These are phyloP conservation scores for Meghimatium bilineatum DNA, from an alignment of 2,888 invertebrate genomes.

Conservation along the genomic window DNA sequence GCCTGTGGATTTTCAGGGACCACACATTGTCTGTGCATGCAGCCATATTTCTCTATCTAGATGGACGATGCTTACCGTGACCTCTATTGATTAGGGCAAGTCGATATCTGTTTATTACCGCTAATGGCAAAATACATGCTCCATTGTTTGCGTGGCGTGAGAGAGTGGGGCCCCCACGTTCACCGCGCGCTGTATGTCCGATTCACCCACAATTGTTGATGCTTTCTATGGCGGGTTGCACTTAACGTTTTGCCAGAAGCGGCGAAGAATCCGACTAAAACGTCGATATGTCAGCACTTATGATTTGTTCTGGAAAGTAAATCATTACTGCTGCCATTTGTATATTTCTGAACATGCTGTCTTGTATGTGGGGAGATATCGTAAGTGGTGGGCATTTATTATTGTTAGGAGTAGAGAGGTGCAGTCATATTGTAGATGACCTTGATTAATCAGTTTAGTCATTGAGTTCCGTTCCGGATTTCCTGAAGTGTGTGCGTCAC, in stretches of 20 bases:
- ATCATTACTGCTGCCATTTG: no score
- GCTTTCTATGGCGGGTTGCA: not conserved
- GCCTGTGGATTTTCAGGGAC: no score
- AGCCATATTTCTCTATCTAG: not conserved
- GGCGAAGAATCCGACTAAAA: not conserved
- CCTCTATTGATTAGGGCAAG: not conserved
- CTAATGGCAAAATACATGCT: not conserved
- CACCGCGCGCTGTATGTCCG: not conserved
- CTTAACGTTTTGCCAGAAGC: not conserved
- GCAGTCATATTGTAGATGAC: not conserved
- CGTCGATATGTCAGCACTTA: not conserved
- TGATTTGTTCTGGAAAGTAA: not conserved
- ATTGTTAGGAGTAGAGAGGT: not conserved
- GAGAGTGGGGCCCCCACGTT: not conserved
- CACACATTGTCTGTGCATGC: no score
- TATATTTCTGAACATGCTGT: no score
- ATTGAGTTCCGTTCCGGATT: not conserved
- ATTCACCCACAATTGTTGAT: slow-evolving; percentile 7
- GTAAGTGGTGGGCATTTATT: not conserved
- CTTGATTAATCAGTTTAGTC: no score
- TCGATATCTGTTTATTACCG: not conserved
- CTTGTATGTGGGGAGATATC: not conserved
- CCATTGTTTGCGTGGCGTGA: not conserved
- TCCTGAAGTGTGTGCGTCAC: not conserved
- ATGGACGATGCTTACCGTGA: not conserved